A percentile compares a stretch with the other conserved stretches of the same genome.
These are phyloP conservation scores for Hydropsyche tenuis DNA, from an alignment of 1,140 invertebrate genomes.

Conservation along the genomic window DNA sequence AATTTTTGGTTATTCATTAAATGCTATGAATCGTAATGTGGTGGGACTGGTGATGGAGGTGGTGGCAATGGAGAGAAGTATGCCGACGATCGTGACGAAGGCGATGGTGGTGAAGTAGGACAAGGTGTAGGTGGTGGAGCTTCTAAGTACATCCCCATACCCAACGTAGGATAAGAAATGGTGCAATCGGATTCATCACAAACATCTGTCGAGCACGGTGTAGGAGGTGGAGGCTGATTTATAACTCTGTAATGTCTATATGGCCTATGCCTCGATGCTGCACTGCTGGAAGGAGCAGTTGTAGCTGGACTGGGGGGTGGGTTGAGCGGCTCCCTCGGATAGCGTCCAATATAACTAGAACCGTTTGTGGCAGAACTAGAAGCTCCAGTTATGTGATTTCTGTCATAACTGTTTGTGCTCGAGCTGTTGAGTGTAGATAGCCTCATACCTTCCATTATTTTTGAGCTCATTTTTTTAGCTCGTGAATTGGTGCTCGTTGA, in stretches of 20 bases:
- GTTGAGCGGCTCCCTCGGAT: constrained; percentile 84
- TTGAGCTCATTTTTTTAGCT: constrained; percentile 52
- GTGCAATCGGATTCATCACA: constrained; percentile 84
- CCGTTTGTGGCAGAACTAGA: constrained; percentile 76
- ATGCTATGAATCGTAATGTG: constrained; percentile 52
- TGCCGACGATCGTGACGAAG: constrained; percentile 76
- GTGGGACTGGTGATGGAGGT: constrained; percentile 74
- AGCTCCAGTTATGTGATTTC: constrained; percentile 82
- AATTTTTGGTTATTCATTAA: constrained; percentile 19
- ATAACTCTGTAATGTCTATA: constrained; percentile 79
- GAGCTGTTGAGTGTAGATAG: constrained; percentile 72
- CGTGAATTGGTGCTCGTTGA: constrained; percentile 59
- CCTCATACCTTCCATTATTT: constrained; percentile 65
- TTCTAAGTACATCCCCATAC: constrained; percentile 67
- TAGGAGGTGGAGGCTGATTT: constrained; percentile 89
- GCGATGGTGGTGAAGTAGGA: constrained; percentile 83
- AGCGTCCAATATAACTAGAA: constrained; percentile 58
- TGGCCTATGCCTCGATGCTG: constrained; percentile 68
- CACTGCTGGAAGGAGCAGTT: constrained; percentile 60
- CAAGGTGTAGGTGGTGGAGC: constrained; percentile 87
- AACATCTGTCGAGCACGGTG: constrained; percentile 92
- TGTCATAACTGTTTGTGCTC: constrained; percentile 73
- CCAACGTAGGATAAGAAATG: constrained; percentile 61
- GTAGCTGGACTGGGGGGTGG: constrained; percentile 89
- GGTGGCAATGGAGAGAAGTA: constrained; percentile 77